Percentiles rank a stretch among this genome's conserved stretches.
Evolutionary conservation across 2,888 invertebrate genomes (phyloP).

Genomic region (Lasioglossum lativentre): DNA sequence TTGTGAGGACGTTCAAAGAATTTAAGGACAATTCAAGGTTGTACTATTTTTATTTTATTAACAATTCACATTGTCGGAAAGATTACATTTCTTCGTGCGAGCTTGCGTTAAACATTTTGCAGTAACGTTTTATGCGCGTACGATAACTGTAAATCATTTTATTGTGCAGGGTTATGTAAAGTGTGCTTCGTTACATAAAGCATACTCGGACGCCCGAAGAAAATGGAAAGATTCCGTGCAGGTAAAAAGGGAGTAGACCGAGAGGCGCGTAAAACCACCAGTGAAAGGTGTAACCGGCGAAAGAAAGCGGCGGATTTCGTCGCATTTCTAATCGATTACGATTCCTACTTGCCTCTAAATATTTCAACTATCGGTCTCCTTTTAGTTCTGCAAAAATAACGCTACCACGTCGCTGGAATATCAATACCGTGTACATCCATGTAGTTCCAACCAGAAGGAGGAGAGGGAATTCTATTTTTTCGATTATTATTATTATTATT

Average conservation of each 20-base stretch:
- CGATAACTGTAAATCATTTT: constrained; percentile 30
- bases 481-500: no score
- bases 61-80: neutral
- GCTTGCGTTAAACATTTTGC: neutral
- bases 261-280: constrained; percentile 5
- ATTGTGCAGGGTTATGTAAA: constrained; percentile 43
- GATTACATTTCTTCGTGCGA: no score
- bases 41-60: no score
- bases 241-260: constrained; percentile 41
- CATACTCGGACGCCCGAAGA: neutral
- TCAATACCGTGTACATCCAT: neutral
- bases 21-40: no score
- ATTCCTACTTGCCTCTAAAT: constrained; percentile 34
- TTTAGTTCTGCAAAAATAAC: constrained; percentile 14
- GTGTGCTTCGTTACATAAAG: constrained; percentile 35
- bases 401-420: neutral
- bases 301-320: constrained; percentile 49
- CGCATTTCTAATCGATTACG: constrained; percentile 47
- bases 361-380: constrained; percentile 36
- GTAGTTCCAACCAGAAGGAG: no score
- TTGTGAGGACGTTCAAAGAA: no score
- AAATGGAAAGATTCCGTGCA: constrained; percentile 36
- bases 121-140: no score
- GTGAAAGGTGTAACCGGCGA: constrained; percentile 38
- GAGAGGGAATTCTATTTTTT: no score